Conservation (phyloP, 2,888 invertebrate genomes). For the Platynereis dumerilii region DNA sequence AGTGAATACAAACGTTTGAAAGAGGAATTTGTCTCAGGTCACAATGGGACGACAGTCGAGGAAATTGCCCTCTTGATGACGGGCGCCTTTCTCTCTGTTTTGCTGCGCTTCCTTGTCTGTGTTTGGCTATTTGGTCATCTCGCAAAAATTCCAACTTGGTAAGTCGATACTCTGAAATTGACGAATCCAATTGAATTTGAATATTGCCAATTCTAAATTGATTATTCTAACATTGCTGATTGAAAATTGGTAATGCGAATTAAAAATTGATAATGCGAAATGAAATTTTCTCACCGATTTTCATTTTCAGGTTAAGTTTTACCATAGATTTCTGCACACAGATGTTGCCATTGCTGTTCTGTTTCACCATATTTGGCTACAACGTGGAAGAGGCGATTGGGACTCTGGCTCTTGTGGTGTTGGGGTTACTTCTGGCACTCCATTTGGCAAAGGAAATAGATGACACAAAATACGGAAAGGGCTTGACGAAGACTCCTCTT, state of each 20-base stretch:
- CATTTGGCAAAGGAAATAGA: no score
- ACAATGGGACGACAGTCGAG: conserved; percentile 29
- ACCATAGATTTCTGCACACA: conserved; percentile 43
- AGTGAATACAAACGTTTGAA: conserved; percentile 15
- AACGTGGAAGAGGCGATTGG: not conserved
- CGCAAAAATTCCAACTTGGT: not conserved
- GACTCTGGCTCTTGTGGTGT: not conserved
- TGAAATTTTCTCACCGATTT: no score
- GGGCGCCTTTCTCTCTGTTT: conserved; percentile 20
- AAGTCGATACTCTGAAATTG: no score
- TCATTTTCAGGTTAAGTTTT: conserved; percentile 37
- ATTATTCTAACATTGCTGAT: no score
- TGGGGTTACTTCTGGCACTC: not conserved
- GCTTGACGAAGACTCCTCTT: no score
- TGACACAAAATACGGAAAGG: no score
- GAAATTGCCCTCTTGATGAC: conserved; percentile 30
- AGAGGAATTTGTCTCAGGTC: conserved; percentile 34
- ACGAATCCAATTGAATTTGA: no score
- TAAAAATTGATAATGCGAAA: no score
- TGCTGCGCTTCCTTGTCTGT: conserved; percentile 19
- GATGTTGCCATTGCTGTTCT: conserved; percentile 44
- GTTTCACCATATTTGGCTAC: conserved; percentile 27
- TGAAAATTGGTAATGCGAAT: no score
- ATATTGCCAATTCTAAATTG: no score
- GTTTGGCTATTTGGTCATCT: not conserved